Percentiles rank a stretch among this genome's conserved stretches.
These are phyloP conservation scores for Lynx canadensis DNA, from an alignment of 2,113 vertebrate species.

Conservation along the genomic window DNA sequence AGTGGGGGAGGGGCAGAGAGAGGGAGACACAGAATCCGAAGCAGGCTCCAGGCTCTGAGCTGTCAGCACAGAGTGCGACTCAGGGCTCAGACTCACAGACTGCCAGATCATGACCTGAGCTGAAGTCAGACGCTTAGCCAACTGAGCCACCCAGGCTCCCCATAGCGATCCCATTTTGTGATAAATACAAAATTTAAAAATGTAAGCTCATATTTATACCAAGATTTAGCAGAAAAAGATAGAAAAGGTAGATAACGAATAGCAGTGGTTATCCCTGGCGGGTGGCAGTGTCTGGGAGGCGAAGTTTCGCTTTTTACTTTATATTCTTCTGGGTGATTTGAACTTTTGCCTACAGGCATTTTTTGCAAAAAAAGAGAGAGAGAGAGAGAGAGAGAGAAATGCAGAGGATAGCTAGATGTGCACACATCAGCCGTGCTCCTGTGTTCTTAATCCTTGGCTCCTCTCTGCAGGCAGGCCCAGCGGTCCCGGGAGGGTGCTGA, in stretches of 20 bases:
- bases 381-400: neutral
- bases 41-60: too few relatives aligned
- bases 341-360: neutral
- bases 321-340: neutral
- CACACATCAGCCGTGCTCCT: neutral
- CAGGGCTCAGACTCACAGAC: too few relatives aligned
- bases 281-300: neutral
- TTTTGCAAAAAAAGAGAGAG: neutral
- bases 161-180: neutral
- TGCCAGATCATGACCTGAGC: too few relatives aligned
- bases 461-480: neutral
- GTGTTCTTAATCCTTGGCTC: neutral
- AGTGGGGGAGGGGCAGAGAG: too few relatives aligned
- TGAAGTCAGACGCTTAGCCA: too few relatives aligned
- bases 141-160: too few relatives aligned
- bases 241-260: neutral
- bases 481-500: neutral
- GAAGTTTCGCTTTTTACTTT: neutral
- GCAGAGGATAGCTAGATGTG: neutral
- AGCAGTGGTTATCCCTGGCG: neutral
- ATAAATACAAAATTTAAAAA: neutral
- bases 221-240: conserved; percentile 9
- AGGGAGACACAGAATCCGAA: too few relatives aligned
- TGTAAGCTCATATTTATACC: neutral
- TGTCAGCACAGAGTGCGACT: too few relatives aligned